phyloP scores from a whole-genome alignment of 2,113 vertebrate species.

The Leucoraja erinaceus region DNA sequence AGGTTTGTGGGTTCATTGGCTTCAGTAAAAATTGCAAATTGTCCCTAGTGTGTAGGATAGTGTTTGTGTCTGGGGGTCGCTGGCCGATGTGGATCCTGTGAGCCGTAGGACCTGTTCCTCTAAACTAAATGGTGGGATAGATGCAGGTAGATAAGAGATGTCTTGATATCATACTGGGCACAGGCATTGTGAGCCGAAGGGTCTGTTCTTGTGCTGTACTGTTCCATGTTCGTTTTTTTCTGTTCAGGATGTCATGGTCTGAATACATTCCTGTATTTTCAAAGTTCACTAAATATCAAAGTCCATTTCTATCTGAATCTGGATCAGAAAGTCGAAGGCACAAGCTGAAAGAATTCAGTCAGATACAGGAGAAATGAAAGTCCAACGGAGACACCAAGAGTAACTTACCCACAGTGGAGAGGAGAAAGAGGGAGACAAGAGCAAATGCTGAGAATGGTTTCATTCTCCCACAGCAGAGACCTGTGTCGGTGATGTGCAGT shows the following conservation, averaged over 20 bases:
- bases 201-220: no score
- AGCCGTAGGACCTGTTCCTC: no score
- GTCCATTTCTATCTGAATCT: neutral
- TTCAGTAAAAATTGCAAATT: no score
- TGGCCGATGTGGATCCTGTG: no score
- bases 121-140: no score
- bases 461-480: neutral
- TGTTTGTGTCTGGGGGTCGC: no score
- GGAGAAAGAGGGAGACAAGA: neutral
- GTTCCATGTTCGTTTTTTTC: no score
- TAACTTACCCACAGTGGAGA: neutral
- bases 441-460: constrained; percentile 11
- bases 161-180: no score
- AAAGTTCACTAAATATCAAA: neutral
- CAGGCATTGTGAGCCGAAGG: no score
- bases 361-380: neutral
- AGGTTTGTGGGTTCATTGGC: no score
- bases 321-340: neutral
- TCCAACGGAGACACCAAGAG: neutral
- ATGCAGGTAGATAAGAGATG: no score
- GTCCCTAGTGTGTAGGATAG: no score
- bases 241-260: neutral
- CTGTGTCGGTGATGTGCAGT: neutral
- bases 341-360: neutral
- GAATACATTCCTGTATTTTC: neutral